Base-by-base conservation (phyloP, 2,888 invertebrate genomes). In the Malacosoma neustria region DNA sequence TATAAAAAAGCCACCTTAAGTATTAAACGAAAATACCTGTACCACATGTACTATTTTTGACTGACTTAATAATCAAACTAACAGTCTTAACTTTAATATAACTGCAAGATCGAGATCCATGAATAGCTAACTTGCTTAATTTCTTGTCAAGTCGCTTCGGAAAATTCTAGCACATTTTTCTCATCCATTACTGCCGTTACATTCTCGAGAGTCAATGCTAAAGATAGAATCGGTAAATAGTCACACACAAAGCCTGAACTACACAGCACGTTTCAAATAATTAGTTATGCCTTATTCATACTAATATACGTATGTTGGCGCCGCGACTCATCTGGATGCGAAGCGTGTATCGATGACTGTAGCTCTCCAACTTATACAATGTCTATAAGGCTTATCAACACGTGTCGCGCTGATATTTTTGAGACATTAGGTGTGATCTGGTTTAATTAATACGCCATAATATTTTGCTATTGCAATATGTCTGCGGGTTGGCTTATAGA, bases 251-350 rank as follows among this genome's bases (percentile, higher is more conserved):
- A 43, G 37, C 37, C 48, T 44, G 48, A 51, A 52, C 49, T 51
- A 54, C 42, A 51, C 38, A 43, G 38, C 57, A 57, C 57, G 59
- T 61, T 57, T 59, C 48, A 60, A 62, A 61, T 68, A 73, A 76
- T 75, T 72, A 73, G 58, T 54, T 54, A 71, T 67, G 69, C 62
- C 49, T 48, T 51, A 48, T 59, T 61, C 60, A 66, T 69, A 61
- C 55, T 54, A 65, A 67, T 57, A 48, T 41, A 49, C 43, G 41
- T 32, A 36, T 41, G 43, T 51, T 51, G 80, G 81, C 81, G 79
- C 79, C 81, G 61, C 41, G 36, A 45, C 65, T 72, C 63, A 79
- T 81, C 64, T 48, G 49, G 58, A 81, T 80, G 72, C 81, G 68
- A 38, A 39, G 48, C 67, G 54, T 51, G 47, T 35, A 46, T 44